Base-by-base conservation (phyloP, 2,888 invertebrate genomes). In the Bhutanitis thaidina region DNA sequence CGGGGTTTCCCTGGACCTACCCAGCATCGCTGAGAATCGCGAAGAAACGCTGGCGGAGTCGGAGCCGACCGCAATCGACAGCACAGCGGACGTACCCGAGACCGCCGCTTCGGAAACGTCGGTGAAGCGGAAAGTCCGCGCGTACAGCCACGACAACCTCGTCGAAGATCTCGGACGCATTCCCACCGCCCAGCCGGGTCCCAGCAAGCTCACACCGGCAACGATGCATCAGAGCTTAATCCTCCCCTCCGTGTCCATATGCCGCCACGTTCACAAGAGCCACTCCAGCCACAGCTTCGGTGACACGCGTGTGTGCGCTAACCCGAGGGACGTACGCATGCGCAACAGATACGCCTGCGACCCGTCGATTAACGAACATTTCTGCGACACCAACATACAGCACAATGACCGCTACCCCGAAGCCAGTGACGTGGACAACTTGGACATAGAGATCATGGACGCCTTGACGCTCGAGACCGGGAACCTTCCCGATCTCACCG, bases 331-430 rank as follows among this genome's bases (percentile, higher is more conserved):
- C 34, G 63, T 75, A 3, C 62, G 70, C 16, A 69, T 71, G 44
- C 53, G 14, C 7, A 20, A 20, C 2, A 54, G 39, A 15, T 58
- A 60, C 7, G 56, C 54, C 0, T 32, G 45, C 9, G 53, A 37
- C n/a, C 27, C 9, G 67, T 60, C 0, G 0, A 50, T 64, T 1
- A 59, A 63, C 3, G 67, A 69, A 12, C 67, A 65, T 5, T 69
- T 70, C 37, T 82, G 73, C 53, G 87, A 87, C 43, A 87, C 87
- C 0, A 87, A 87, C 53, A 86, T 85, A n/a, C 77, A 74, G 0
- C 86, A 86, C 55, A 87, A 87, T 55, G 84, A 87, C 49, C 74
- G 78, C 1, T 87, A 85, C 49, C 87, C 87, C 0, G 87, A 87
- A 46, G 84, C 81, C 1, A 78, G 65, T 27, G 84, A 85, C 43